Base-by-base conservation (phyloP, 2,888 invertebrate species). In the Operophtera brumata region DNA sequence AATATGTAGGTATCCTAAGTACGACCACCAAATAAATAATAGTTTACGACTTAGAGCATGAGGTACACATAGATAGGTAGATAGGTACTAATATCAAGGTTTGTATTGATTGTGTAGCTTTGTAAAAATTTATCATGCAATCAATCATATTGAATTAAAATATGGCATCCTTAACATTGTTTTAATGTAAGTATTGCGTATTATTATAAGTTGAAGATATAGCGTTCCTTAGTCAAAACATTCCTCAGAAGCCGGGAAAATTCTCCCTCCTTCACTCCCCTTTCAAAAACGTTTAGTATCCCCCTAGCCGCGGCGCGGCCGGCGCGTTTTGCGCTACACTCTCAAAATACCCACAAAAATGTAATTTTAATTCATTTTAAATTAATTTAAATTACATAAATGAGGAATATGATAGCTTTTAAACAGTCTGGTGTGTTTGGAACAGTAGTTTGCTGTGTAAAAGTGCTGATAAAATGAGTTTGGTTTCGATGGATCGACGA, bases 261-360 rank as follows among this genome's bases (percentile, higher is more conserved):
- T 45, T 64, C 57, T 65, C 66, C 67, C 69, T 48, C 37, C 52
- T 47, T 11, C 43, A 8, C 42, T 50, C 58, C 57, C 60, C 50
- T 43, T 48, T 44, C 60, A 55, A 65, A 65, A 69, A 42, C 59
- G 66, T 66, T 72, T 78, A 88, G 88, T 88, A 73, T 75, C 61
- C 70, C 61, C 62, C 62, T 59, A 66, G 84, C 86, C 86, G 86
- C 85, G 70, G 59, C 67, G 84, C 86, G 85, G 87, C 75, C 26
- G 64, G 80, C 84, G 78, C 87, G 85, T 78, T 51, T 68, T 64
- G 77, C 80, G 73, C 75, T 64, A 57, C 56, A 68, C 65, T 63
- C 62, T 71, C 64, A 63, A 66, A 57, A 61, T 55, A 66, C 59
- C 61, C 67, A 62, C 59, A 66, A 67, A 71, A 54, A 71, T 71